phyloP scores from a whole-genome alignment of 2,888 invertebrate genomes.

The Pollenia griseotomentosa region DNA sequence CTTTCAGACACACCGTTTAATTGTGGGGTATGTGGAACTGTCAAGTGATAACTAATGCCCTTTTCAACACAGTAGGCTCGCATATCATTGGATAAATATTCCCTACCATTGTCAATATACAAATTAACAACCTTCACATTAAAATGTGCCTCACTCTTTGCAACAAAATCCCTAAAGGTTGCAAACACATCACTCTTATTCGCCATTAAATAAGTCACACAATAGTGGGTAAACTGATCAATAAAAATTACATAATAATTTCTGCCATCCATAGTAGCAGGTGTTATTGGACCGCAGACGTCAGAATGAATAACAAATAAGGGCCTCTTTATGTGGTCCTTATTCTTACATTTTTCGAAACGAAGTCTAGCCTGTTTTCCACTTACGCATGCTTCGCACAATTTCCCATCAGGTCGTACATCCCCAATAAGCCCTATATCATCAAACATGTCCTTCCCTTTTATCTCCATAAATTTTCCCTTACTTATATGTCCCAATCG shows the following conservation, averaged over 20 bases:
- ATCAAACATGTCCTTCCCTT: constrained; percentile 68
- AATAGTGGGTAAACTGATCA: constrained; percentile 80
- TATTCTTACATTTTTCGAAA: constrained; percentile 78
- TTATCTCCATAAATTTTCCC: constrained; percentile 73
- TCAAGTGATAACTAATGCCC: constrained; percentile 80
- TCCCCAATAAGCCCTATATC: constrained; percentile 63
- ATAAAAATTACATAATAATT: constrained; percentile 80
- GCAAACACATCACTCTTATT: constrained; percentile 75
- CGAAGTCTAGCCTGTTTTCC: constrained; percentile 75
- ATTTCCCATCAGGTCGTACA: constrained; percentile 57
- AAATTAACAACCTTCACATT: constrained; percentile 75
- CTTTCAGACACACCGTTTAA: constrained; percentile 78
- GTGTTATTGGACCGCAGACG: constrained; percentile 77
- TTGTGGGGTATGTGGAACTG: constrained; percentile 82
- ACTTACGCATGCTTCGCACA: constrained; percentile 80
- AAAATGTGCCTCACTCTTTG: constrained; percentile 75
- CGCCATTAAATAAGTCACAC: constrained; percentile 78
- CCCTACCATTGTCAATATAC: too few species aligned
- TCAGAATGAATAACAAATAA: constrained; percentile 80
- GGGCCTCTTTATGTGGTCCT: constrained; percentile 77
- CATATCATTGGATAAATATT: too few species aligned
- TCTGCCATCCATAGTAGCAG: constrained; percentile 78
- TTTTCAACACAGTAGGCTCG: constrained; percentile 78
- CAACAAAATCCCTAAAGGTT: constrained; percentile 55
- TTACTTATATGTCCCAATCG: constrained; percentile 73